Conservation (phyloP, 2,113 vertebrate genomes). For the Euleptes europaea region DNA sequence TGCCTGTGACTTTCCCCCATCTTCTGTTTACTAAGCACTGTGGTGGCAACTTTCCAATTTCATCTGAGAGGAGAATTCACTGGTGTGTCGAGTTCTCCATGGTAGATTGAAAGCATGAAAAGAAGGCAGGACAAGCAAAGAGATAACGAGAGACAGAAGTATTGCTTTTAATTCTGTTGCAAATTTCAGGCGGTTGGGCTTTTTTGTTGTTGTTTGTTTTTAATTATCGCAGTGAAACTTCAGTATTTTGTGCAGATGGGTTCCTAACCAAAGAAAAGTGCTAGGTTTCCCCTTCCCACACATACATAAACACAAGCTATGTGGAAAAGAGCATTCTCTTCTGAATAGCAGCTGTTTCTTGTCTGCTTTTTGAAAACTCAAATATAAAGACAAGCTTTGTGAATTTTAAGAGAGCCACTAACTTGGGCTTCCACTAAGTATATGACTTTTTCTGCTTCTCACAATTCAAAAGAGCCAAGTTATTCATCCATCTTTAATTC, state of each 20-base stretch:
- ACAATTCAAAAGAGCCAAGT: not conserved
- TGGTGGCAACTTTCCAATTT: conserved; percentile 4
- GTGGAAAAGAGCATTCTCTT: not conserved
- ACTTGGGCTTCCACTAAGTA: not conserved
- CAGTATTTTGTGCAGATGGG: not conserved
- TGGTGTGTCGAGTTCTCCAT: not conserved
- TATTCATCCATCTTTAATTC: not conserved
- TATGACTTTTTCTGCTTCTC: not conserved
- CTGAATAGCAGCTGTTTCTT: not conserved
- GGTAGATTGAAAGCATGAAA: not conserved
- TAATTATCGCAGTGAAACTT: not conserved
- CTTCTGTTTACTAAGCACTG: conserved; percentile 10
- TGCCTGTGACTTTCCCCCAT: not conserved
- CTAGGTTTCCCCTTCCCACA: not conserved
- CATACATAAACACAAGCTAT: not conserved
- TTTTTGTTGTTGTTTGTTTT: not conserved
- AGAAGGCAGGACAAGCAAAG: not conserved
- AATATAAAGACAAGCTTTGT: not conserved
- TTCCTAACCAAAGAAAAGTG: not conserved
- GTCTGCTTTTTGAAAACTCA: not conserved
- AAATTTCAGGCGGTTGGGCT: not conserved
- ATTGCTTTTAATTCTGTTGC: not conserved
- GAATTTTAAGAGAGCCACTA: not conserved
- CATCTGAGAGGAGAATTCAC: conserved; percentile 1
- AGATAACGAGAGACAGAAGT: not conserved